Evolutionary conservation across 1,140 invertebrate genomes (phyloP).

Genomic region (Colletes latitarsis): DNA sequence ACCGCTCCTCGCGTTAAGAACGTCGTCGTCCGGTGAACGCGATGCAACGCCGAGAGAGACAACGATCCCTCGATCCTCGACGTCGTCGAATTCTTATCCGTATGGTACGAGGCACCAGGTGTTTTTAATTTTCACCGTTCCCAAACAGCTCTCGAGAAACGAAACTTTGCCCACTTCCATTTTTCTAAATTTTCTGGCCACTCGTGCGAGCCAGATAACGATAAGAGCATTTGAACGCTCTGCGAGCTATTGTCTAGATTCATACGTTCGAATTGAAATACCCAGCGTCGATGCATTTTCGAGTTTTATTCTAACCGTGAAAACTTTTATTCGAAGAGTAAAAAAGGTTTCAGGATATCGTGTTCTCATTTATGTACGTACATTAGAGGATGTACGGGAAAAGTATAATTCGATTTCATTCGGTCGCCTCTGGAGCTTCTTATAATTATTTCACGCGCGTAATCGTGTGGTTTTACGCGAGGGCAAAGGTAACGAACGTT

Average conservation of each 20-base stretch:
- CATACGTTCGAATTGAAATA: too few relatives aligned
- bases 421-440: background rate
- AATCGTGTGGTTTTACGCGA: background rate
- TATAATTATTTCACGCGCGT: constrained; percentile 23
- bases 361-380: background rate
- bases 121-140: constrained; percentile 1
- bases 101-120: background rate
- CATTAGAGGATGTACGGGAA: background rate
- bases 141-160: background rate
- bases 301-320: too few relatives aligned
- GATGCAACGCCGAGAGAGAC: constrained; percentile 3
- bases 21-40: background rate
- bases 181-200: too few relatives aligned
- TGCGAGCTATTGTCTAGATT: too few relatives aligned
- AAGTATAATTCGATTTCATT: constrained; percentile 5
- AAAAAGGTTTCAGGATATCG: too few relatives aligned
- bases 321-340: too few relatives aligned
- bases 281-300: too few relatives aligned
- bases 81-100: background rate
- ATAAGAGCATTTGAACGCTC: too few relatives aligned
- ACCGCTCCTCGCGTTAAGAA: constrained; percentile 28
- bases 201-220: too few relatives aligned
- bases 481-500: background rate
- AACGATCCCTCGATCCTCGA: constrained; percentile 39
- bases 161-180: background rate